Conservation (phyloP, 2,113 vertebrate genomes). For the Lophochroa leadbeateri region DNA sequence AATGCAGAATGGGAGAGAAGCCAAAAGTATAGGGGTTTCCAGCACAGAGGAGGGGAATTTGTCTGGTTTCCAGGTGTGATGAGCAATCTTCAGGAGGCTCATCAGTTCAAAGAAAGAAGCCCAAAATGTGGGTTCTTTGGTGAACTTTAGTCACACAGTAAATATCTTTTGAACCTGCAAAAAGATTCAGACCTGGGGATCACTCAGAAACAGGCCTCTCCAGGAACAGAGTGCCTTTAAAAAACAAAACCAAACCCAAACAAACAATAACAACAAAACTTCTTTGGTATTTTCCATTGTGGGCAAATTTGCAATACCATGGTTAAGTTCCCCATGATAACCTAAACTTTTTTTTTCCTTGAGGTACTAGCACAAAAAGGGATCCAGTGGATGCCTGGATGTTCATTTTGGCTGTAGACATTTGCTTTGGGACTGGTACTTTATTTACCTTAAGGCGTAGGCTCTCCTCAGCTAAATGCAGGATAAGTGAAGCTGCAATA, state of each 20-base stretch:
- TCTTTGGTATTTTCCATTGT: neutral
- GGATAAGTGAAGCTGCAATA: accelerated
- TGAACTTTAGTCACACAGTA: neutral
- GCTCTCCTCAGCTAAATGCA: neutral
- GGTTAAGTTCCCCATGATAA: neutral
- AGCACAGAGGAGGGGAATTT: conserved; percentile 45
- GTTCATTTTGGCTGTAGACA: neutral
- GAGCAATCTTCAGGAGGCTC: conserved; percentile 11
- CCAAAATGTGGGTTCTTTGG: neutral
- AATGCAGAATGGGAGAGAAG: conserved; percentile 48
- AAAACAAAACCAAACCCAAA: neutral
- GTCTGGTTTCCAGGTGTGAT: conserved; percentile 57
- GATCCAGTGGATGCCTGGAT: neutral
- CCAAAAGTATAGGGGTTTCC: conserved; percentile 59
- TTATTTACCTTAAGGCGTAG: neutral
- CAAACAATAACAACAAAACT: neutral
- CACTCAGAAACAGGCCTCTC: neutral
- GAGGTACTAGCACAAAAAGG: neutral
- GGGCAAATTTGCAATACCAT: neutral
- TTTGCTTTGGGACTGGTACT: neutral
- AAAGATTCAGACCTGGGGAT: neutral
- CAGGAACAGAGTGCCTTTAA: neutral
- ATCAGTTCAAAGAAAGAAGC: neutral
- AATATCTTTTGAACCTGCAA: neutral
- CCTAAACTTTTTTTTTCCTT: neutral